Evolutionary conservation across 2,113 vertebrate species (phyloP), one percentile per base, ranked within the genome.

Genomic region (Odontesthes bonariensis): DNA sequence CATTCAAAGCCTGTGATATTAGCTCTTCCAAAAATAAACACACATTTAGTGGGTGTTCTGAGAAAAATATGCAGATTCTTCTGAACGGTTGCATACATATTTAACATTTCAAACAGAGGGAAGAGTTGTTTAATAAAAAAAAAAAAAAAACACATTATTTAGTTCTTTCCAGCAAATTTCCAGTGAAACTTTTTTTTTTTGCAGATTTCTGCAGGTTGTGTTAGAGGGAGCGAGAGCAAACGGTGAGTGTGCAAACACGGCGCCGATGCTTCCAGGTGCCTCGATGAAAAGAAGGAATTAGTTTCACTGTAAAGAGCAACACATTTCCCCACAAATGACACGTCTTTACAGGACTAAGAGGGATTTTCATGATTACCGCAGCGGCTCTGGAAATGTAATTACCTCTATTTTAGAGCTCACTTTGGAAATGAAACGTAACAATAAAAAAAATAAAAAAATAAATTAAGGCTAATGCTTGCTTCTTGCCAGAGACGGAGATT

Each of bases 371-470:
- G 40, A 63, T 47, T 54, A 20, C 27, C 57, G 4, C 33, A 31
- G 57, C 52, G 31, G 16, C 53, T 70, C 19, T 62, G 19, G 8
- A 60, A 42, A 64, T 6, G 1, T 42, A 40, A 53, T 72, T 23
- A 35, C 19, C 4, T 62, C 40, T 33, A 17, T 44, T 75, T 38
- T 46, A 3, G 3, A 78, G 59, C 35, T 60, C 23, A 14, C 66
- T 16, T 31, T 23, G 22, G 16, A 27, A 38, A 38, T 1, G 59
- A 31, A 51, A 61, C 5, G 12, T 17, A 19, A 14, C 42, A 14
- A 8, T 2, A 20, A 71, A 46, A 23, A 52, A 69, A 49, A 20
- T 1, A 22, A 33, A 4, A 6, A 52, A 46, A 32, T n/a, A 2
- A 33, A 33, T 8, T 13, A 56, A 56, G 16, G 31, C 11, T 31